Evolutionary conservation across 2,888 invertebrate species (phyloP).

Genomic region (Yponomeuta plumbellus): DNA sequence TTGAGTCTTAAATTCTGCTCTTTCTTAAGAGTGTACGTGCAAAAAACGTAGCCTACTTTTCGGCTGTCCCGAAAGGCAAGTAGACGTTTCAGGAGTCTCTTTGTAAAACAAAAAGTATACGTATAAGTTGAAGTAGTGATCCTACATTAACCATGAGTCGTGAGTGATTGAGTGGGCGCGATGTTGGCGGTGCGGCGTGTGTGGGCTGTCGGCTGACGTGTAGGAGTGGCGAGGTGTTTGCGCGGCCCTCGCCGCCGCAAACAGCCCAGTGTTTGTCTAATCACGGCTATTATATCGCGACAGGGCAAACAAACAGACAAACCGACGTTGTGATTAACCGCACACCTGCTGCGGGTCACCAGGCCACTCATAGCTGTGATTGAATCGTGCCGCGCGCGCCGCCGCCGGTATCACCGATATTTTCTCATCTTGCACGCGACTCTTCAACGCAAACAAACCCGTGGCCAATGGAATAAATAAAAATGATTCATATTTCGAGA

Average conservation of each 20-base stretch:
- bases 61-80: neutral
- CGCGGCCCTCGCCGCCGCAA: constrained; percentile 7
- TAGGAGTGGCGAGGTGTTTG: constrained; percentile 13
- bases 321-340: constrained; percentile 5
- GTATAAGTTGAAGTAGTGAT: neutral
- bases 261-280: constrained; percentile 16
- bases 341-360: neutral
- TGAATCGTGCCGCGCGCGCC: neutral
- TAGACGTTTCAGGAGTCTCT: neutral
- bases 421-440: neutral
- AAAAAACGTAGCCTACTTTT: neutral
- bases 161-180: neutral
- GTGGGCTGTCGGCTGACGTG: neutral
- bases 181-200: neutral
- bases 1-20: constrained; percentile 11
- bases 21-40: constrained; percentile 2
- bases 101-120: neutral
- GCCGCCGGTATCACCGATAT: neutral
- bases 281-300: constrained; percentile 13
- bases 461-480: neutral
- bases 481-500: neutral
- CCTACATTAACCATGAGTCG: neutral
- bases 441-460: neutral
- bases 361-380: neutral
- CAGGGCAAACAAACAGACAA: constrained; percentile 6